Evolutionary conservation across 2,888 invertebrate species (phyloP), one percentile per base, ranked within the genome.

Genomic region (Synanthedon tipuliformis): DNA sequence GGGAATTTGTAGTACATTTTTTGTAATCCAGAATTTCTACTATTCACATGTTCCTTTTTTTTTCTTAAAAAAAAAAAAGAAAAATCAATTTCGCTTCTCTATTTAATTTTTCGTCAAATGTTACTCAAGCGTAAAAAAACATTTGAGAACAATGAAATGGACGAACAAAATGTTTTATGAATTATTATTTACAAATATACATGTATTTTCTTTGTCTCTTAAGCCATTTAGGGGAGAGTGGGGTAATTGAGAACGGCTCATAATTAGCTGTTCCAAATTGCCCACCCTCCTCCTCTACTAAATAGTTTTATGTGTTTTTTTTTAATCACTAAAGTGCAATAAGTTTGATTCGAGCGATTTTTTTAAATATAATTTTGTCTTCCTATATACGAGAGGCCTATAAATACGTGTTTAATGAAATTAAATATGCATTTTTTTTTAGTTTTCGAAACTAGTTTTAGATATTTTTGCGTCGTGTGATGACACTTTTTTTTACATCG

Each of bases 81-180:
- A n/a, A n/a, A n/a, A n/a, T n/a, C 52, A 54, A 55, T 58, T 59
- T 60, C 23, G 65, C 67, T 71, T 62, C 65, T 69, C 71, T 67
- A 59, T 61, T 62, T 62, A 18, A 15, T 15, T 13, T 16, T 16
- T 68, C 55, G 60, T 59, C 63, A 58, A 60, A 45, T n/a, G 13
- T 68, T 63, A 61, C 66, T 71, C 66, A 68, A 70, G 74, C 74
- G 75, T 78, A 74, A 72, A 70, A 65, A 56, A 54, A 56, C 65
- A 50, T 50, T 49, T 49, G 49, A 53, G n/a, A 49, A 15, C 49
- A 18, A 49, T 12, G 15, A 49, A 34, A 23, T 23, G 23, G 23
- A 13, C 15, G 49, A 18, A 18, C 18, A 49, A 49, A 41, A 41
- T 13, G 41, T 41, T 41, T 3, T 23, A 4, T 45, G 45, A 13